Evolutionary conservation across 1,140 invertebrate genomes (phyloP).

Genomic region (Mizuhopecten yessoensis): DNA sequence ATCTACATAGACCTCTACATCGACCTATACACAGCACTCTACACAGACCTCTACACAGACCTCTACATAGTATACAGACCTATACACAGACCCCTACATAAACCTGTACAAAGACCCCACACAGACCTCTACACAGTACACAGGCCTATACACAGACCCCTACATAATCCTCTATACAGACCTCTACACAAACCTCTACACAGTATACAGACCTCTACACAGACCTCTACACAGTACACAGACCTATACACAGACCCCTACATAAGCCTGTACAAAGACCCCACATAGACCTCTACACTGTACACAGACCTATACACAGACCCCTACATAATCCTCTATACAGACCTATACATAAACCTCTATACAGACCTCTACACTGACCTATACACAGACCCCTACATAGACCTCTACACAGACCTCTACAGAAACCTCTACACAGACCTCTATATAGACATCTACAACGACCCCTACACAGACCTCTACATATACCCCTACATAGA

Average conservation of each 20-base stretch:
- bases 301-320: background rate
- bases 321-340: background rate
- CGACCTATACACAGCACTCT: too few species aligned
- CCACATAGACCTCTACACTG: too few species aligned
- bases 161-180: background rate
- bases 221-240: too few species aligned
- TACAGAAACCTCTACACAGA: background rate
- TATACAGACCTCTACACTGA: too few species aligned
- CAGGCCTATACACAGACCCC: background rate
- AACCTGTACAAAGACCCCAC: too few species aligned
- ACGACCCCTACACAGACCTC: background rate
- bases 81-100: background rate
- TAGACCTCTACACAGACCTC: background rate
- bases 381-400: too few species aligned
- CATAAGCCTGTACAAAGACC: too few species aligned
- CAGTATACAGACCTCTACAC: too few species aligned
- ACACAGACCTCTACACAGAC: background rate
- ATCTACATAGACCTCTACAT: background rate
- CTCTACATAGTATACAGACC: background rate
- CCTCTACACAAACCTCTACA: background rate
- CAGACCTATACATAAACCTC: background rate
- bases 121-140: background rate
- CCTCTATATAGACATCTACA: background rate
- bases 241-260: too few species aligned
- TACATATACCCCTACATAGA: background rate